A percentile compares a stretch with the other conserved stretches of the same genome.
These are phyloP conservation scores for Pogona vitticeps DNA, from an alignment of 2,113 vertebrate genomes.

Conservation along the genomic window DNA sequence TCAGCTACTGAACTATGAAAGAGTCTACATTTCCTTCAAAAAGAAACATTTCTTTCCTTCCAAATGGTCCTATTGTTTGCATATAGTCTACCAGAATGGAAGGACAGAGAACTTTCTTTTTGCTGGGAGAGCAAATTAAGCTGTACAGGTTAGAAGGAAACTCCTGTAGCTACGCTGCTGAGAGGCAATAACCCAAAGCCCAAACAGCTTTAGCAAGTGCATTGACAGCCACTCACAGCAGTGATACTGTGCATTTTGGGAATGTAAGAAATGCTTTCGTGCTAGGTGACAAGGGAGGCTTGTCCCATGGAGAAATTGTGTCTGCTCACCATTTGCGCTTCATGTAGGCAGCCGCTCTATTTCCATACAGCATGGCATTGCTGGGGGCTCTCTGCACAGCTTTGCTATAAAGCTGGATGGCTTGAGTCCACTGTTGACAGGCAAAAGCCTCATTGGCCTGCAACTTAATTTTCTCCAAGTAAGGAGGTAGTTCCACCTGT, in stretches of 20 bases:
- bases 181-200: not conserved
- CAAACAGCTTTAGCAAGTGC: not conserved
- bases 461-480: slow-evolving; percentile 93
- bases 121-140: not conserved
- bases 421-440: slow-evolving; percentile 96
- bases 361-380: slow-evolving; percentile 96
- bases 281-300: not conserved
- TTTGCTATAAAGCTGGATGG: slow-evolving; percentile 97
- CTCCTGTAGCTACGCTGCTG: not conserved
- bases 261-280: not conserved
- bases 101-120: not conserved
- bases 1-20: too few relatives aligned
- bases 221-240: not conserved
- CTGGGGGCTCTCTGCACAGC: slow-evolving; percentile 88
- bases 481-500: slow-evolving; percentile 87
- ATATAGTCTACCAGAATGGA: not conserved
- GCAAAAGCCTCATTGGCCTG: slow-evolving; percentile 98
- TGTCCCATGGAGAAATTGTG: not conserved
- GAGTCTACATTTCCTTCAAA: too few relatives aligned
- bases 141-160: not conserved
- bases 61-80: not conserved
- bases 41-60: too few relatives aligned
- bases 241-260: too few relatives aligned
- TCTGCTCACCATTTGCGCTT: slow-evolving; percentile 94
- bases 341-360: slow-evolving; percentile 98